Conservation (phyloP, 1,140 invertebrate genomes). For the Ceratina calcarata region DNA sequence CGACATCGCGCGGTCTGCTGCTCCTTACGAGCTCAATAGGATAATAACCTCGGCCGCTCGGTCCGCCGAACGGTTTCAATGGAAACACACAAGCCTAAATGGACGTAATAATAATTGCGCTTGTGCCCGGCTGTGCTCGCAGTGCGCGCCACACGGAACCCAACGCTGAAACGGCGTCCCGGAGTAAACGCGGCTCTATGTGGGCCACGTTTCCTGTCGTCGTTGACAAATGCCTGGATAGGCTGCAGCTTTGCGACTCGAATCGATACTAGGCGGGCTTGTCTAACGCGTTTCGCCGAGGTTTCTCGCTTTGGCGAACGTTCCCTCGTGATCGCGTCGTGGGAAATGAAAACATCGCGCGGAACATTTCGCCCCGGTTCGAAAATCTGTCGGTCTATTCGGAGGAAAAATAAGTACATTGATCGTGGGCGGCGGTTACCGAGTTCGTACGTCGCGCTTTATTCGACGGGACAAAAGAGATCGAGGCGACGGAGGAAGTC, state of each 20-base stretch:
- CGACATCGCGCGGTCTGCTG: slow-evolving; percentile 63
- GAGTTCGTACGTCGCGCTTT: not conserved
- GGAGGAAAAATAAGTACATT: too few relatives aligned
- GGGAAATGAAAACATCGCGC: slow-evolving; percentile 17
- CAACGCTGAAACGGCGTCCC: slow-evolving; percentile 15
- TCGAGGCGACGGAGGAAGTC: not conserved
- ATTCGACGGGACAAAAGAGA: not conserved
- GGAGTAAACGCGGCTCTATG: slow-evolving; percentile 32
- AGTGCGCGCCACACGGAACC: not conserved
- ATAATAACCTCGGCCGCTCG: slow-evolving; percentile 71
- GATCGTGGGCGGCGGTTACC: not conserved
- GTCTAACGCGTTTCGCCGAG: slow-evolving; percentile 35
- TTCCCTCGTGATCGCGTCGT: not conserved
- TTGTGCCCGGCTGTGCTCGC: slow-evolving; percentile 52
- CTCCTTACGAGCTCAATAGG: slow-evolving; percentile 77
- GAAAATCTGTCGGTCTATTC: too few relatives aligned
- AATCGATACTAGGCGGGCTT: slow-evolving; percentile 31
- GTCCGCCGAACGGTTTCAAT: slow-evolving; percentile 64
- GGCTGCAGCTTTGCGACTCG: slow-evolving; percentile 43
- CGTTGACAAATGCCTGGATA: slow-evolving; percentile 50
- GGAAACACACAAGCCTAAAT: slow-evolving; percentile 62
- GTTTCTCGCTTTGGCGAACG: slow-evolving; percentile 17
- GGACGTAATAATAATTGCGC: slow-evolving; percentile 73
- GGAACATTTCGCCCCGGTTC: not conserved
- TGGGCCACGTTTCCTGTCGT: slow-evolving; percentile 52